Percentiles rank a stretch among this genome's conserved stretches.
Conservation (phyloP, 2,888 invertebrate species). For the Andrena bicolor region DNA sequence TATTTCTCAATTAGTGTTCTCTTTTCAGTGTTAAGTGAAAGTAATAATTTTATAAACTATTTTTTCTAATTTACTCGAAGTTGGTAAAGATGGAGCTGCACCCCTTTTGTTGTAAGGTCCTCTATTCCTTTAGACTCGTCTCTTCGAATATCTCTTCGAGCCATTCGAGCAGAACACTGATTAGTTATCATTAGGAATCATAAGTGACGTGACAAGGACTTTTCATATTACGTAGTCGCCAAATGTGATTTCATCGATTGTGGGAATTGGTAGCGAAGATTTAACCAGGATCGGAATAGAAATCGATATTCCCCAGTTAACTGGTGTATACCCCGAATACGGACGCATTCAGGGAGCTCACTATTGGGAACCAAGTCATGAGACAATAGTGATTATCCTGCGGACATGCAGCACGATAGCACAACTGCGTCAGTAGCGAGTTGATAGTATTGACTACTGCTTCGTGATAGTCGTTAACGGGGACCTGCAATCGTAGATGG, state of each 20-base stretch:
- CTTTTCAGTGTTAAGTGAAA: too few relatives aligned
- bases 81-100: too few relatives aligned
- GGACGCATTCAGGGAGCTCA: background rate
- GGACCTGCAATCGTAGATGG: background rate
- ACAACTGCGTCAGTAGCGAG: background rate
- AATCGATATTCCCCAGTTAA: slow-evolving; percentile 1
- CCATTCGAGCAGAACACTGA: too few relatives aligned
- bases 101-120: too few relatives aligned
- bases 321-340: background rate
- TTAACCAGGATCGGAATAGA: background rate
- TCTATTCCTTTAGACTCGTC: too few relatives aligned
- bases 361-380: background rate
- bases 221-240: background rate
- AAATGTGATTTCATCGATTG: background rate
- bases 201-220: too few relatives aligned
- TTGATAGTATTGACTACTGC: background rate
- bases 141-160: too few relatives aligned
- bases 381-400: slow-evolving; percentile 8
- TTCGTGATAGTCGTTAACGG: background rate
- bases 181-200: background rate
- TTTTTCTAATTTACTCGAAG: background rate
- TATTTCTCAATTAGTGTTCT: too few relatives aligned
- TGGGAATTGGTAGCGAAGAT: background rate
- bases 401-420: background rate
- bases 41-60: background rate